A percentile compares a stretch with the other conserved stretches of the same genome.
Conservation (phyloP, 2,113 vertebrate species). For the Crotophaga sulcirostris region DNA sequence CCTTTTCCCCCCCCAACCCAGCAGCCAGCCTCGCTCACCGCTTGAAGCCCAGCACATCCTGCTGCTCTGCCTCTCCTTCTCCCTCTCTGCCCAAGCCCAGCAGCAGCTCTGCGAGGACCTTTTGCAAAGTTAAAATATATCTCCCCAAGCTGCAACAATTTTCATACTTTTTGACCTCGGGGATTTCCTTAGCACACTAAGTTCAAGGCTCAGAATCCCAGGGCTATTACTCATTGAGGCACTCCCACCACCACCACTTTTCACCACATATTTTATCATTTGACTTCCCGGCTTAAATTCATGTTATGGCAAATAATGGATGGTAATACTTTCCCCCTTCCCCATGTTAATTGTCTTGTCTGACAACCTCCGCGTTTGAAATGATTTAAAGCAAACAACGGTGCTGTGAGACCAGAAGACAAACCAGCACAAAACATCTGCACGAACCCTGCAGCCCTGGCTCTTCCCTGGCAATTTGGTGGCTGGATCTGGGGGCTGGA, state of each 20-base stretch:
- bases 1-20: too few relatives aligned
- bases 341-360: slow-evolving; percentile 66
- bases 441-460: not conserved
- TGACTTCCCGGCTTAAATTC: slow-evolving; percentile 63
- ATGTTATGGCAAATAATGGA: slow-evolving; percentile 73
- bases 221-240: slow-evolving; percentile 55
- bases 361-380: slow-evolving; percentile 55
- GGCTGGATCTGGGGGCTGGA: not conserved
- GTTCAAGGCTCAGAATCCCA: slow-evolving; percentile 44
- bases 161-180: slow-evolving; percentile 67
- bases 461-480: not conserved
- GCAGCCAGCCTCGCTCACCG: too few relatives aligned
- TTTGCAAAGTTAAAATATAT: slow-evolving; percentile 63
- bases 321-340: slow-evolving; percentile 69
- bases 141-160: slow-evolving; percentile 55
- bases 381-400: slow-evolving; percentile 67
- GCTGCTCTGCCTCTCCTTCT: not conserved
- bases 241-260: slow-evolving; percentile 31
- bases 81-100: not conserved
- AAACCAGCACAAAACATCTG: not conserved
- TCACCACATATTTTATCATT: slow-evolving; percentile 64
- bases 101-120: not conserved
- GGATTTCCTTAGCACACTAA: slow-evolving; percentile 45
- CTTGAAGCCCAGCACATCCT: not conserved
- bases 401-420: not conserved